Evolutionary conservation across 2,888 invertebrate species (phyloP).

Genomic region (Catonia carolina): DNA sequence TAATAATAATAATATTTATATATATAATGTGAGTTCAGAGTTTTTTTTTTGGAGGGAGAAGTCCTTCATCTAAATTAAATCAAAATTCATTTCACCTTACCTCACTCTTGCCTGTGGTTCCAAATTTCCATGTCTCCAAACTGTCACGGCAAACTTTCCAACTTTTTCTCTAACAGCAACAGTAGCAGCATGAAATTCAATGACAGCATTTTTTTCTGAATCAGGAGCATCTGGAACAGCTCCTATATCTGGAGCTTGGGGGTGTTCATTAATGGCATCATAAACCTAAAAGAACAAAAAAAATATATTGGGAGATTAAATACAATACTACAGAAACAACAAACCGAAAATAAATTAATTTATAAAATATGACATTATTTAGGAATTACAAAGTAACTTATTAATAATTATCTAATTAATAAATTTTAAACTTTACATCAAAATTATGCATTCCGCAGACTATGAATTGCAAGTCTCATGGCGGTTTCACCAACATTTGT

Average conservation of each 20-base stretch:
- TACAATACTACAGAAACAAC: neutral
- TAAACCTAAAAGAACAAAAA: conserved; percentile 40
- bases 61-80: too few relatives aligned
- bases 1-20: too few relatives aligned
- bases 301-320: neutral
- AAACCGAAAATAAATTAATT: neutral
- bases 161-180: conserved; percentile 50
- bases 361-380: too few relatives aligned
- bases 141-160: conserved; percentile 43
- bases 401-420: too few relatives aligned
- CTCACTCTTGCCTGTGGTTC: conserved; percentile 44
- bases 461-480: too few relatives aligned
- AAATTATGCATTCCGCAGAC: too few relatives aligned
- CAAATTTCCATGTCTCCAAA: conserved; percentile 46
- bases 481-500: too few relatives aligned
- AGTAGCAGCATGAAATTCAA: conserved; percentile 50
- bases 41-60: too few relatives aligned
- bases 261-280: conserved; percentile 42
- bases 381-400: too few relatives aligned
- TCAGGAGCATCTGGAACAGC: conserved; percentile 34
- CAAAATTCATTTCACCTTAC: too few relatives aligned
- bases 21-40: too few relatives aligned
- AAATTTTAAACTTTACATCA: too few relatives aligned
- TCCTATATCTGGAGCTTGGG: conserved; percentile 40
- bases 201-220: conserved; percentile 41